Evolutionary conservation across 2,888 invertebrate species (phyloP).

Genomic region (Agonopterix subpropinquella): DNA sequence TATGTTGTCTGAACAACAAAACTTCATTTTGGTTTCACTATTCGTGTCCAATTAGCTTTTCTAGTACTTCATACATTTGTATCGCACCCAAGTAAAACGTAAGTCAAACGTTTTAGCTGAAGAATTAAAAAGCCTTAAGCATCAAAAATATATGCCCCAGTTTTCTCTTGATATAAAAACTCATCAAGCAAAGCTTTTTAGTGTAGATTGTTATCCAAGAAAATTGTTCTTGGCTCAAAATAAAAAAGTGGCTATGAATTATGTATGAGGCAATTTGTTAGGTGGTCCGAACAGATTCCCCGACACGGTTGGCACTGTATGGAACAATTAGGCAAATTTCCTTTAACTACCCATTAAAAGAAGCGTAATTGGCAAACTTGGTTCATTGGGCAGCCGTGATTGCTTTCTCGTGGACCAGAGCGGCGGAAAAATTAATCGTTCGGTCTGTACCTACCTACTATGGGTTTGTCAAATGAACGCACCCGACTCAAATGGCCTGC

Average conservation of each 20-base stretch:
- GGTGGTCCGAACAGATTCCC: conserved; percentile 18
- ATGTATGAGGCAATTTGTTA: conserved; percentile 32
- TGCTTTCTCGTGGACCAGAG: conserved; percentile 47
- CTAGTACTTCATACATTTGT: too few species aligned
- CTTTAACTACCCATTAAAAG: conserved; percentile 57
- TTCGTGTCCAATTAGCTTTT: too few species aligned
- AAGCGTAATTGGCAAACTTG: conserved; percentile 62
- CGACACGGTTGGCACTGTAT: conserved; percentile 36
- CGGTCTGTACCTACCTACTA: conserved; percentile 28
- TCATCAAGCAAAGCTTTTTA: conserved; percentile 2
- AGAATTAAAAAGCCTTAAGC: too few species aligned
- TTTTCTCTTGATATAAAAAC: neutral
- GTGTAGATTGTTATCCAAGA: conserved; percentile 9
- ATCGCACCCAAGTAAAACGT: too few species aligned
- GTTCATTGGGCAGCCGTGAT: conserved; percentile 58
- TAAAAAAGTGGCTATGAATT: conserved; percentile 22
- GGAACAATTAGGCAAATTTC: conserved; percentile 52
- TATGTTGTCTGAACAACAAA: neutral
- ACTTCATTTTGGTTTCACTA: neutral
- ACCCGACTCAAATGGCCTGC: conserved; percentile 6
- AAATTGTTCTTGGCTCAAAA: conserved; percentile 13
- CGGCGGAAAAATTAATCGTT: conserved; percentile 50
- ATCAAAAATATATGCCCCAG: too few species aligned
- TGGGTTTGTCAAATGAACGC: conserved; percentile 31
- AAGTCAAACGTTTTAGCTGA: too few species aligned